Evolutionary conservation across 2,888 invertebrate genomes (phyloP).

Genomic region (Caenorhabditis sp.): DNA sequence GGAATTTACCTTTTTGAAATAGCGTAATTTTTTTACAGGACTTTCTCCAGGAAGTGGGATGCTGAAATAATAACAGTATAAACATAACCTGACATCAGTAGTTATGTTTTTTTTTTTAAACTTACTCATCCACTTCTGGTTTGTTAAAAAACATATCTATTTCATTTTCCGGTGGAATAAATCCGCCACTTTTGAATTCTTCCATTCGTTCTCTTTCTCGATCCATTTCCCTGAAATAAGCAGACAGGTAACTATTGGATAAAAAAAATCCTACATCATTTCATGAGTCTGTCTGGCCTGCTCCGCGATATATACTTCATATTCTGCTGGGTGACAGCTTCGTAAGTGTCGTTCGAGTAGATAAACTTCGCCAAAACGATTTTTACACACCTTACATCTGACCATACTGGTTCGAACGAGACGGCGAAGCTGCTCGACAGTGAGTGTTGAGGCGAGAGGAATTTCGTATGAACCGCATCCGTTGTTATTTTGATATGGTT

Average conservation of each 20-base stretch:
- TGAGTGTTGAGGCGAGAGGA: constrained; percentile 11
- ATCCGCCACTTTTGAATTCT: constrained; percentile 69
- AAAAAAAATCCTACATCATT: constrained; percentile 9
- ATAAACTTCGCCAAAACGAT: constrained; percentile 69
- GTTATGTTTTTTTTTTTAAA: too few species aligned
- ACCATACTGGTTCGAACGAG: constrained; percentile 67
- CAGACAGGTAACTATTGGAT: background rate
- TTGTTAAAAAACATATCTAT: constrained; percentile 48
- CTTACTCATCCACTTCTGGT: constrained; percentile 37
- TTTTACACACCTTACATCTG: constrained; percentile 66
- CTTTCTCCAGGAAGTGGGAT: constrained; percentile 70
- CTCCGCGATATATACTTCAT: constrained; percentile 64
- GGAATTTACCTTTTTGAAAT: constrained; percentile 26
- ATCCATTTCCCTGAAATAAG: constrained; percentile 56
- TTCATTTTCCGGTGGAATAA: constrained; percentile 69
- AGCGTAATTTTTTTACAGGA: constrained; percentile 63
- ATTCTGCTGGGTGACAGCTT: constrained; percentile 66
- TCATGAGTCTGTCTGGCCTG: constrained; percentile 49
- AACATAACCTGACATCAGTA: too few species aligned
- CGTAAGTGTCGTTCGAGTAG: constrained; percentile 68
- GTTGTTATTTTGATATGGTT: background rate
- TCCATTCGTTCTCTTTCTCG: constrained; percentile 66
- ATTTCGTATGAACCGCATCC: constrained; percentile 6
- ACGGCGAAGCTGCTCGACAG: constrained; percentile 56
- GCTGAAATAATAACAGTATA: too few species aligned